Percentiles rank a stretch among this genome's conserved stretches.
These are phyloP conservation scores for Cochlearius cochlearius DNA, from an alignment of 2,113 vertebrate genomes.

Conservation along the genomic window DNA sequence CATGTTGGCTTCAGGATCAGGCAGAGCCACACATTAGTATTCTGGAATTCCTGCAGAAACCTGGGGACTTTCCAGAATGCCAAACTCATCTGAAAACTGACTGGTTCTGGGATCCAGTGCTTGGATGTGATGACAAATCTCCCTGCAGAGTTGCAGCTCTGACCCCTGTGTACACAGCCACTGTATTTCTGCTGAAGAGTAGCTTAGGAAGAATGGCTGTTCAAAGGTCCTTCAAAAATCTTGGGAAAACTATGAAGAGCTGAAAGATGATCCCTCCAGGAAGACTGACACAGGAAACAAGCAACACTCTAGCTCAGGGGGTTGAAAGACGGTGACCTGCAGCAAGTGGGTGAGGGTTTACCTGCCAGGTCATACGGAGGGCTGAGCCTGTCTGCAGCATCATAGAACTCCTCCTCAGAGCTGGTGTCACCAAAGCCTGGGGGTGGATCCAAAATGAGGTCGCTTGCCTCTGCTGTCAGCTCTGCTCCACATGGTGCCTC, in stretches of 20 bases:
- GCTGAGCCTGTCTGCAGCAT: slow-evolving; percentile 87
- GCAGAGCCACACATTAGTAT: background rate
- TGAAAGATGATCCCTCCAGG: background rate
- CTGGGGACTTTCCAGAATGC: background rate
- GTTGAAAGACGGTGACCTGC: background rate
- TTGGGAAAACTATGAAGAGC: background rate
- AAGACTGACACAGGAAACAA: fast-evolving
- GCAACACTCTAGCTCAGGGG: background rate
- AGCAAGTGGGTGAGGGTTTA: background rate
- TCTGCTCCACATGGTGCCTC: background rate
- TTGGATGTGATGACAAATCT: background rate
- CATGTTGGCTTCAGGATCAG: background rate
- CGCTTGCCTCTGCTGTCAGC: background rate
- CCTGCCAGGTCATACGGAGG: slow-evolving; percentile 70
- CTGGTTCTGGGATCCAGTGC: background rate
- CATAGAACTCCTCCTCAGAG: slow-evolving; percentile 95
- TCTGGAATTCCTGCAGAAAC: background rate
- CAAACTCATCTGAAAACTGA: background rate
- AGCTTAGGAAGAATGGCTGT: background rate
- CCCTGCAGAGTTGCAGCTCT: background rate
- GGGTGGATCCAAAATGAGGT: slow-evolving; percentile 71
- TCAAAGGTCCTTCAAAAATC: background rate
- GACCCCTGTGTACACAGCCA: background rate
- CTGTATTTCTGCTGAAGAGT: background rate
- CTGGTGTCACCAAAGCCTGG: slow-evolving; percentile 84